A percentile compares a stretch with the other conserved stretches of the same genome.
Conservation (phyloP, 2,113 vertebrate species). For the Trematomus loennbergii region DNA sequence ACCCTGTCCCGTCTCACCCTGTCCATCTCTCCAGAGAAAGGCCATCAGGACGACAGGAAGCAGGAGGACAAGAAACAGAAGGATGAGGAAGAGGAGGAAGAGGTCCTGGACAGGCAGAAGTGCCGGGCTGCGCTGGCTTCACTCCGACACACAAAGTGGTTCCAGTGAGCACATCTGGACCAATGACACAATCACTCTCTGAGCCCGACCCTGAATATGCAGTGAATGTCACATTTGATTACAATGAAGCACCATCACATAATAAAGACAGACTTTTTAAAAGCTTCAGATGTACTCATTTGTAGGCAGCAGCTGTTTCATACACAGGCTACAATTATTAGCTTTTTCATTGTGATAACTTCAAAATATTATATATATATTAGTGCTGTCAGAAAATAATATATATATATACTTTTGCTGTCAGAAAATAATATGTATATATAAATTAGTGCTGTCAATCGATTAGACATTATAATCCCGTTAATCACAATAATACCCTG, state of each 20-base stretch:
- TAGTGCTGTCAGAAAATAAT: no score
- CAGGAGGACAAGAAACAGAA: not conserved
- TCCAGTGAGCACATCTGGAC: constrained; percentile 88
- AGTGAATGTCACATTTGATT: no score
- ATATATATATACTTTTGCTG: no score
- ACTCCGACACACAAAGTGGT: constrained; percentile 96
- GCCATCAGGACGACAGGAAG: constrained; percentile 8
- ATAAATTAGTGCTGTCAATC: no score
- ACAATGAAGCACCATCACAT: not conserved
- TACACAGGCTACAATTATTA: not conserved
- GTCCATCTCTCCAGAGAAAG: constrained; percentile 70
- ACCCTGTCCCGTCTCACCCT: constrained; percentile 55
- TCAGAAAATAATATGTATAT: no score
- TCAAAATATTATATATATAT: no score
- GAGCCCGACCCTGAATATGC: no score
- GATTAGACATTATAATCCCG: no score
- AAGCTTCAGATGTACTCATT: not conserved
- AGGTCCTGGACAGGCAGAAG: constrained; percentile 92
- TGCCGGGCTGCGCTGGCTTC: constrained; percentile 93
- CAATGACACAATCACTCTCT: not conserved
- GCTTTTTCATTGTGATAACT: not conserved
- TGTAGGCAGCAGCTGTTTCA: not conserved
- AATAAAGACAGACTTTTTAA: not conserved
- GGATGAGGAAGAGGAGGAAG: constrained; percentile 79
- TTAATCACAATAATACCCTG: no score